Evolutionary conservation across 2,888 invertebrate species (phyloP), one percentile per base, ranked within the genome.

Genomic region (Acanthopleura granulata): DNA sequence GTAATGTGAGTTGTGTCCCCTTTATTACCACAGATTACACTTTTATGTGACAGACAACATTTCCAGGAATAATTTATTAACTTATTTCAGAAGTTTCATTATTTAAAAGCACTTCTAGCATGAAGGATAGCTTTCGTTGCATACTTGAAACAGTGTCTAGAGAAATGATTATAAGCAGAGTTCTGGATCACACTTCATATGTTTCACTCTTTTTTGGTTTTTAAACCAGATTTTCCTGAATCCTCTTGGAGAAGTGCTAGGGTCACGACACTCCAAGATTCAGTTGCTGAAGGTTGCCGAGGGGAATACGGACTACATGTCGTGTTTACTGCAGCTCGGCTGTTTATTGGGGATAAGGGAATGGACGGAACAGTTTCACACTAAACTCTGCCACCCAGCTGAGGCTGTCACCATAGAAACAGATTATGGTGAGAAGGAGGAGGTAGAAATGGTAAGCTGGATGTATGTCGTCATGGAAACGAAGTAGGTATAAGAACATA

Each of bases 161-260:
- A 40, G 9, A 40, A 40, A 40, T 40, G 40, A 40, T 9, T 6
- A 9, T 40, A 40, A 40, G 40, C 4, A 40, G 40, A 6, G 40
- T 40, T 6, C 40, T 40, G 40, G 3, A 9, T 40, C 9, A 40
- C 40, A 40, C 9, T 40, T 40, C 40, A 40, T 40, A 6, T 3
- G 40, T 9, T 40, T 40, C 9, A 9, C 1, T 57, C 3, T n/a
- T 57, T 4, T 57, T 57, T 57, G 3, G 3, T 22, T 57, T 61
- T 27, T 66, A 1, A 75, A 76, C 12, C 76, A 88, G 88, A 81
- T 89, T 27, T 87, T 89, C 74, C 81, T 90, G 62, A 86, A 87
- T 49, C 88, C 89, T 0, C 79, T 90, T 61, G 87, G 86, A 22
- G 82, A 87, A 30, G 87, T 88, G n/a, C 81, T 89, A 27, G 89